Conservation (phyloP, 2,888 invertebrate genomes). For the Protonemura montana region DNA sequence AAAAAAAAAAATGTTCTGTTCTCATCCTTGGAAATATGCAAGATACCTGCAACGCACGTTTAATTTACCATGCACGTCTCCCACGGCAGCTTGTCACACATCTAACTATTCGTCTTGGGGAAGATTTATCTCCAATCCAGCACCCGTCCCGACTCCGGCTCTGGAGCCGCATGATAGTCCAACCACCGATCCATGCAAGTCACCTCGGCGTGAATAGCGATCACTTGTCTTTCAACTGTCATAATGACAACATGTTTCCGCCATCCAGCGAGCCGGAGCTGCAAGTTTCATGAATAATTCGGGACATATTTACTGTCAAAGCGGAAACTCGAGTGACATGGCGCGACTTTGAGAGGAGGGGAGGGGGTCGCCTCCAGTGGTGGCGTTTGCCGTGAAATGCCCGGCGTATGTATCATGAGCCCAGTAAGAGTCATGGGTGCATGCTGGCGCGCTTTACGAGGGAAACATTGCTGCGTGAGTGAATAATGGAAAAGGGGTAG, state of each 20-base stretch:
- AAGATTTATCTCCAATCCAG: not conserved
- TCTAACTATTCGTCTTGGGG: not conserved
- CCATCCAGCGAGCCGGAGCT: constrained; percentile 25
- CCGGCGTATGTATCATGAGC: too few species aligned
- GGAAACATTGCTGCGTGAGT: not conserved
- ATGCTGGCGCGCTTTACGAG: not conserved
- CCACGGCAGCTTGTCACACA: not conserved
- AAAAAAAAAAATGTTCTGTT: not conserved
- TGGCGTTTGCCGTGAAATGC: too few species aligned
- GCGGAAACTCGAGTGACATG: constrained; percentile 32
- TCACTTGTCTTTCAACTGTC: constrained; percentile 40
- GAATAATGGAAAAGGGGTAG: not conserved
- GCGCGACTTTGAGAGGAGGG: not conserved
- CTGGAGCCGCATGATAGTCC: not conserved
- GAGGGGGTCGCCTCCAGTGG: not conserved
- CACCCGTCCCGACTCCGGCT: not conserved
- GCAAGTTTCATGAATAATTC: constrained; percentile 48
- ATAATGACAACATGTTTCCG: constrained; percentile 47
- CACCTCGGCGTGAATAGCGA: constrained; percentile 30
- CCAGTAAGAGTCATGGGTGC: not conserved
- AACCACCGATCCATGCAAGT: not conserved
- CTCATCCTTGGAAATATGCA: not conserved
- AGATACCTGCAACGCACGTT: not conserved
- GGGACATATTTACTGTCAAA: constrained; percentile 48
- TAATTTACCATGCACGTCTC: not conserved